Base-by-base conservation (phyloP, 2,888 invertebrate species). In the Drosophila paranaensis region DNA sequence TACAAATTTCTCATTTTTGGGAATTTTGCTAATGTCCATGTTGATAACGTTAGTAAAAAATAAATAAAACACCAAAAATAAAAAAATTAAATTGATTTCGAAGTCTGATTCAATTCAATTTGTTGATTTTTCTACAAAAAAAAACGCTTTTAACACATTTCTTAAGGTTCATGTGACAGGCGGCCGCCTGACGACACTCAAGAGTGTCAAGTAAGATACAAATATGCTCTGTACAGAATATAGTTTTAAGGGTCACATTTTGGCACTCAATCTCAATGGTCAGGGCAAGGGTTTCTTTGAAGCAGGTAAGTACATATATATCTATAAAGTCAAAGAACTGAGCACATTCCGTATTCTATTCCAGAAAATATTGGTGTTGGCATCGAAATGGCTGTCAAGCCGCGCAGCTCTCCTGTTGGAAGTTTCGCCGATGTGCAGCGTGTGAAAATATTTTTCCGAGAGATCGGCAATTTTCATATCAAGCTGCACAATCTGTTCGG, bases 211-310 rank as follows among this genome's bases (percentile, higher is more conserved):
- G 95, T 95, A 91, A 91, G 93, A 16, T 11, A 13, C 20, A 20
- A 13, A 51, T 14, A 53, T 5, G 8, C 16, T 6, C 6, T 33
- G 2, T 13, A 56, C 6, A 48, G 94, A 94, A 5, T 96, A 95
- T 82, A 94, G 94, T 74, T 92, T 95, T 27, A 93, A 94, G 81
- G 95, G 95, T 51, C 94, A 95, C 88, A 95, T 95, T 82, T 91
- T 95, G 58, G 92, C 95, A n/a, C 94, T 95, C 65, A 95, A 95
- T 40, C 91, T 95, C 61, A 94, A 94, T 60, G 95, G 95, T 20
- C 93, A 94, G 42, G 95, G 95, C 39, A 91, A 92, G 14, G 85
- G 88, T 2, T 56, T 48, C 20, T 75, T 95, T 90, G 95, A 95
- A 90, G 94, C 95, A 70, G 94, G 95, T 95, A 93, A 93, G 95